Evolutionary conservation across 2,113 vertebrate genomes (phyloP).

Genomic region (Oncorhynchus clarkii): DNA sequence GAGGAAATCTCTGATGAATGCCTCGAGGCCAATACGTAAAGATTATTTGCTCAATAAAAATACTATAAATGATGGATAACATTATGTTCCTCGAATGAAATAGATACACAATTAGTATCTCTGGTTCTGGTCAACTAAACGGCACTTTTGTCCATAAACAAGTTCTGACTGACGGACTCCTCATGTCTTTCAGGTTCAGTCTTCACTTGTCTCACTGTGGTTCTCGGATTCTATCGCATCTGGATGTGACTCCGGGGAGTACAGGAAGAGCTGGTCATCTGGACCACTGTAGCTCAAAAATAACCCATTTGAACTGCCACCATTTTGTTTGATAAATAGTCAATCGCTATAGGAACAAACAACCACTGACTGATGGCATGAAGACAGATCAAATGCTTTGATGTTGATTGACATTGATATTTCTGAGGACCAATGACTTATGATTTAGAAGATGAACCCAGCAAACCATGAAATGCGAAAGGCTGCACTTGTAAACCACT

Average conservation of each 20-base stretch:
- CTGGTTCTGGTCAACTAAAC: neutral
- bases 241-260: conserved; percentile 68
- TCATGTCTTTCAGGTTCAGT: conserved; percentile 66
- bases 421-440: too few species aligned
- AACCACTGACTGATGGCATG: neutral
- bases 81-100: neutral
- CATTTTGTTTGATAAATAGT: neutral
- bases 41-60: too few species aligned
- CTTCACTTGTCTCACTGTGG: conserved; percentile 77
- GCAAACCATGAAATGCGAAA: too few species aligned
- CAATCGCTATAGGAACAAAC: neutral
- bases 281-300: neutral
- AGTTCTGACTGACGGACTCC: conserved; percentile 7
- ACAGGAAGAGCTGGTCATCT: neutral
- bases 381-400: neutral
- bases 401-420: neutral
- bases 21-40: too few species aligned
- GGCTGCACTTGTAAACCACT: too few species aligned
- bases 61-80: neutral
- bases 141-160: neutral
- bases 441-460: too few species aligned
- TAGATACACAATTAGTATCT: neutral
- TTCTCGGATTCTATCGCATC: conserved; percentile 75
- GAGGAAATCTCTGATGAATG: too few species aligned
- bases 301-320: neutral